Percentiles rank a stretch among this genome's conserved stretches.
phyloP scores from a whole-genome alignment of 2,797 vertebrate genomes.

The Harpagifer antarcticus region DNA sequence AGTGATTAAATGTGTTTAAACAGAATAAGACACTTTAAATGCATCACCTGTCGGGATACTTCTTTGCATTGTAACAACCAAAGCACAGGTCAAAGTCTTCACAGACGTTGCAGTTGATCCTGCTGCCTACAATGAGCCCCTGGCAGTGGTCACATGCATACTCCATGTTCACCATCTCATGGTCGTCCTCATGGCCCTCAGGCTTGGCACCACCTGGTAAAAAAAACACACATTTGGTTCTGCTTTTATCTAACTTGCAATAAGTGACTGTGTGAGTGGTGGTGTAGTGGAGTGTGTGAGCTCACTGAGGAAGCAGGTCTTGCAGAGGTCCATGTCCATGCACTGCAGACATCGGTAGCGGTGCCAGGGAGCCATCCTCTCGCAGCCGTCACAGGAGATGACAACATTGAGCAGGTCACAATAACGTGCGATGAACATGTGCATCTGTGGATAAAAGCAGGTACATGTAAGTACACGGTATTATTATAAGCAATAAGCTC shows the following conservation, averaged over 20 bases:
- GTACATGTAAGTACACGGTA: background rate
- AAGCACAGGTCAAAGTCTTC: constrained; percentile 99
- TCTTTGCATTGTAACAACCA: constrained; percentile 97
- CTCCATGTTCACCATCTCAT: constrained; percentile 99
- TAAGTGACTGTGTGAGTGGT: background rate
- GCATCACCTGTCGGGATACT: constrained; percentile 93
- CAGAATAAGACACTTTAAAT: background rate
- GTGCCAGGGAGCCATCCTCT: constrained; percentile 96
- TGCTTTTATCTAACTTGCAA: background rate
- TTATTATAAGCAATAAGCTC: background rate
- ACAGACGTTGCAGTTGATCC: constrained; percentile 96
- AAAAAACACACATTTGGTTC: background rate
- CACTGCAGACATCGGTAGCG: constrained; percentile 97
- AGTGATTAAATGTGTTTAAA: background rate
- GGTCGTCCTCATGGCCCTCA: constrained; percentile 96
- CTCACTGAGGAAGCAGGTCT: constrained; percentile 97
- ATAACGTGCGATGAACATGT: constrained; percentile 98
- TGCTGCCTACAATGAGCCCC: constrained; percentile 95
- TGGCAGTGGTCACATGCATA: constrained; percentile 97
- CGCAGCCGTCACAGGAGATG: constrained; percentile 97
- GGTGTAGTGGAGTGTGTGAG: constrained; percentile 1
- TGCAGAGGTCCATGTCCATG: constrained; percentile 98
- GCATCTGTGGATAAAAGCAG: constrained; percentile 87
- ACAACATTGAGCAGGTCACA: constrained; percentile 96
- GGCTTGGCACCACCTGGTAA: constrained; percentile 94